phyloP scores from a whole-genome alignment of 2,888 invertebrate species.

The Rhorus exstirpatorius region DNA sequence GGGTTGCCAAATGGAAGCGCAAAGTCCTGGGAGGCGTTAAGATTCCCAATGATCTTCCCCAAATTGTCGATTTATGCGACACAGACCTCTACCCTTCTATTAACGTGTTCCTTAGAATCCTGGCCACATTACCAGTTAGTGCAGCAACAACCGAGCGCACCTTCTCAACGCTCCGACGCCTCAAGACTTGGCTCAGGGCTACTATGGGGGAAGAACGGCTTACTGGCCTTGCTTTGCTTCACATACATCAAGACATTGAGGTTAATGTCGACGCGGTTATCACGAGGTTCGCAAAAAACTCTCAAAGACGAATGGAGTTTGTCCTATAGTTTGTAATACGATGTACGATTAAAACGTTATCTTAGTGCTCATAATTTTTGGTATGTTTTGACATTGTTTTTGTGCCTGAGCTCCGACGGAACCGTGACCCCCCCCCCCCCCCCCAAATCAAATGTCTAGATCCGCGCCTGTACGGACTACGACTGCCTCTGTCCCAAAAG shows the following conservation, averaged over 20 bases:
- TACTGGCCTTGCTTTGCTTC: conserved; percentile 65
- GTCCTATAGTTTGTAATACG: too few relatives aligned
- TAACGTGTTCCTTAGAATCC: conserved; percentile 57
- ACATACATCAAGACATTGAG: conserved; percentile 49
- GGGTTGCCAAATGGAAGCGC: conserved; percentile 54
- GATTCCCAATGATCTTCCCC: conserved; percentile 70
- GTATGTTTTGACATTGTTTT: too few relatives aligned
- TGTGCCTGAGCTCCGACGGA: too few relatives aligned
- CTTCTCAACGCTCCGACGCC: conserved; percentile 71
- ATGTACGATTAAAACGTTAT: too few relatives aligned
- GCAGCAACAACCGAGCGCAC: conserved; percentile 67
- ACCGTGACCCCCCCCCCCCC: too few relatives aligned
- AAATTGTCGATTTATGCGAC: conserved; percentile 70
- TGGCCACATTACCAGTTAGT: conserved; percentile 71
- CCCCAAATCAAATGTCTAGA: too few relatives aligned
- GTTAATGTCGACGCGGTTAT: too few relatives aligned
- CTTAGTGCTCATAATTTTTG: too few relatives aligned
- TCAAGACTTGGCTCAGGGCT: conserved; percentile 72
- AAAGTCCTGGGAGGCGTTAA: background rate
- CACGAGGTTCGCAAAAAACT: too few relatives aligned
- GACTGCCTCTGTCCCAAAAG: too few relatives aligned
- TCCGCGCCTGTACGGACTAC: too few relatives aligned
- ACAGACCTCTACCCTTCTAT: conserved; percentile 65
- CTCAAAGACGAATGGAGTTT: too few relatives aligned
- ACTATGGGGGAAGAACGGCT: conserved; percentile 71